Evolutionary conservation across 2,113 vertebrate species (phyloP).

Genomic region (Stigmatopora nigra): DNA sequence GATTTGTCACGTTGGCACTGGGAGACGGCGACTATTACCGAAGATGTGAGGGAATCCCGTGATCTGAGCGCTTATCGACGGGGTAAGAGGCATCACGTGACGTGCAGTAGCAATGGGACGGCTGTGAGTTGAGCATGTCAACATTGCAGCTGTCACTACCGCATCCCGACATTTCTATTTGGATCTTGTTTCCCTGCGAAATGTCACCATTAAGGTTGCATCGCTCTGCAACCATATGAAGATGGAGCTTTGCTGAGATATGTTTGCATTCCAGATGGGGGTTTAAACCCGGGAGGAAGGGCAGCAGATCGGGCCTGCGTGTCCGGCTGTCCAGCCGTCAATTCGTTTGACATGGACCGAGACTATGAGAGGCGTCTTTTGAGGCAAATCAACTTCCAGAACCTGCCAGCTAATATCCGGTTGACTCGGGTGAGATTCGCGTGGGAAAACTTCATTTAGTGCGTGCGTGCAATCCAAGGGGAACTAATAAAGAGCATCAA

Average conservation of each 20-base stretch:
- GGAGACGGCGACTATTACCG: neutral
- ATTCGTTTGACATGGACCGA: constrained; percentile 68
- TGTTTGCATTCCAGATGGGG: constrained; percentile 53
- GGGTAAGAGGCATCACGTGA: constrained; percentile 31
- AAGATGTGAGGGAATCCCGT: constrained; percentile 24
- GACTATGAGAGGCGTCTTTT: constrained; percentile 75
- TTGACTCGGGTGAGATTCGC: constrained; percentile 57
- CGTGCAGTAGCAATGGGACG: constrained; percentile 4
- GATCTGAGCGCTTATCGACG: constrained; percentile 31
- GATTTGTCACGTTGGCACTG: constrained; percentile 6
- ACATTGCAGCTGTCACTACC: constrained; percentile 34
- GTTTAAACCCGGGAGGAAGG: constrained; percentile 42
- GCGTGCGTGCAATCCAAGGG: neutral
- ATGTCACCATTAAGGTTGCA: neutral
- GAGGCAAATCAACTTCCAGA: constrained; percentile 76
- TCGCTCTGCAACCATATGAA: neutral
- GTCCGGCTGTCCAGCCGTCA: constrained; percentile 24
- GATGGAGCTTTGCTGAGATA: constrained; percentile 4
- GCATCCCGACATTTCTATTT: neutral
- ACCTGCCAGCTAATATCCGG: constrained; percentile 61
- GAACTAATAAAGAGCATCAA: neutral
- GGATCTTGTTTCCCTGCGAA: neutral
- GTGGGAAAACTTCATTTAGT: neutral
- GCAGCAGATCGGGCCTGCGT: constrained; percentile 30
- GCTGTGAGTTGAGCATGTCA: constrained; percentile 51